A percentile compares a stretch with the other conserved stretches of the same genome.
Evolutionary conservation across 1,140 invertebrate genomes (phyloP).

Genomic region (Drosophila ficusphila): DNA sequence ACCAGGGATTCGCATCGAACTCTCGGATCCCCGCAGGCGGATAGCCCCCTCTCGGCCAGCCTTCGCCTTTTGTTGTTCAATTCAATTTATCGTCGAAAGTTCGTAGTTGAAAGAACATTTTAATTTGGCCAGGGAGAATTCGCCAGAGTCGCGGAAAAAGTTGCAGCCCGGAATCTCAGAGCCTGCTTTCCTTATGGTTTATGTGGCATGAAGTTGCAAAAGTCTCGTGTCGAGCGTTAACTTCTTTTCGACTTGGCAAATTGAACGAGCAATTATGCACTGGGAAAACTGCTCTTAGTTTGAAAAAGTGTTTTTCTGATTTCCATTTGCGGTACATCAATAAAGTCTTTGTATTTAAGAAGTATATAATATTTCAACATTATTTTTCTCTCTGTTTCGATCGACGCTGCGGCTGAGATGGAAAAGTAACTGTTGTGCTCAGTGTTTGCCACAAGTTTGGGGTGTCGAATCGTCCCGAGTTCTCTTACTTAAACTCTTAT

Average conservation of each 20-base stretch:
- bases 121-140: constrained; percentile 68
- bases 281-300: background rate
- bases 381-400: constrained; percentile 12
- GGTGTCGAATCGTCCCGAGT: constrained; percentile 60
- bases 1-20: constrained; percentile 40
- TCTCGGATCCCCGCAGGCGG: constrained; percentile 29
- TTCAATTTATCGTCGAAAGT: constrained; percentile 83
- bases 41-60: constrained; percentile 7
- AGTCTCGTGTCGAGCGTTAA: constrained; percentile 67
- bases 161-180: constrained; percentile 34
- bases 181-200: constrained; percentile 76
- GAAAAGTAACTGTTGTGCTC: constrained; percentile 75
- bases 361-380: too few species aligned
- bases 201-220: constrained; percentile 69
- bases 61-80: constrained; percentile 76
- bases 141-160: constrained; percentile 8
- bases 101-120: constrained; percentile 84
- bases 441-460: constrained; percentile 29
- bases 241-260: constrained; percentile 70
- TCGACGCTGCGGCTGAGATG: constrained; percentile 10
- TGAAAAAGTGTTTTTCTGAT: too few species aligned
- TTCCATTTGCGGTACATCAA: too few species aligned
- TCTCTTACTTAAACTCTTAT: constrained; percentile 76
- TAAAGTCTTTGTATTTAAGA: too few species aligned
- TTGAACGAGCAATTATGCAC: constrained; percentile 54